Percentiles rank a stretch among this genome's conserved stretches.
Evolutionary conservation across 2,113 vertebrate genomes (phyloP).

Genomic region (Ploceus nigricollis): DNA sequence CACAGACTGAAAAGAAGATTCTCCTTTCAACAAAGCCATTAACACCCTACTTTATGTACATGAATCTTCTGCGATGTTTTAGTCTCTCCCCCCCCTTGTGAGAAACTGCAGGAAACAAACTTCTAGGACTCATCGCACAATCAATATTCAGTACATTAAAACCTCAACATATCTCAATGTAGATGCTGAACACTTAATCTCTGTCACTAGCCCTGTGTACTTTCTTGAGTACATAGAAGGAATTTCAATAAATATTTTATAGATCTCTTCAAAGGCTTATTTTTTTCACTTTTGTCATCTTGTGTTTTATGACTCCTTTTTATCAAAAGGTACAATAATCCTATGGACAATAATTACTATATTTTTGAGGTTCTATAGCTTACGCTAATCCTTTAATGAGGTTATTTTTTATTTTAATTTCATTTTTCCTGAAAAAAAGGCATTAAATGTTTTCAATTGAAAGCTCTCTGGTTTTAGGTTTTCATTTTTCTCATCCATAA

Average conservation of each 20-base stretch:
- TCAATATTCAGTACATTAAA: conserved; percentile 64
- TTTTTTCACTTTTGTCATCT: conserved; percentile 41
- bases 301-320: conserved; percentile 33
- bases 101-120: conserved; percentile 59
- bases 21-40: neutral
- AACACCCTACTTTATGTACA: neutral
- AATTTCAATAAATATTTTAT: conserved; percentile 73
- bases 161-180: conserved; percentile 46
- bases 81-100: conserved; percentile 32
- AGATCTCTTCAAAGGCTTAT: conserved; percentile 40
- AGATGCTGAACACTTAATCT: conserved; percentile 67
- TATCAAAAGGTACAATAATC: neutral
- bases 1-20: neutral
- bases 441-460: neutral
- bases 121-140: conserved; percentile 42
- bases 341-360: neutral
- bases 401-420: neutral
- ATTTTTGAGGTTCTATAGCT: neutral
- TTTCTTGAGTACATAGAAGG: conserved; percentile 5
- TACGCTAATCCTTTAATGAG: neutral
- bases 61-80: conserved; percentile 30
- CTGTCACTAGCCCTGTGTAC: conserved; percentile 49
- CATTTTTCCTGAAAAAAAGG: neutral
- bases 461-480: neutral
- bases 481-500: neutral